Conservation (phyloP, 2,113 vertebrate species). For the Enhydra lutris region DNA sequence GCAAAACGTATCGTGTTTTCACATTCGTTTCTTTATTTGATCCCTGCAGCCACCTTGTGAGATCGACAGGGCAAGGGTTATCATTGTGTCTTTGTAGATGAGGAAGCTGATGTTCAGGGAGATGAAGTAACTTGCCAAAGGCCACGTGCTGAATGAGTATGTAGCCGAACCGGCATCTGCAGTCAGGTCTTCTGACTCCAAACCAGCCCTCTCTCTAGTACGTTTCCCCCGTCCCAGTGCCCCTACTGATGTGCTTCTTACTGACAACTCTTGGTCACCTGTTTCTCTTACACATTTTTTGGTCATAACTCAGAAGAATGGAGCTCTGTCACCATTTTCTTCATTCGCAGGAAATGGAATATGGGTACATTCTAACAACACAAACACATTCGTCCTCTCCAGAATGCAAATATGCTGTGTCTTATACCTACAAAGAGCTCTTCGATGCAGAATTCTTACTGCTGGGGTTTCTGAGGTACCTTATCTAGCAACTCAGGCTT, state of each 20-base stretch:
- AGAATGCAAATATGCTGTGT: not conserved
- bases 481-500: not conserved
- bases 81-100: not conserved
- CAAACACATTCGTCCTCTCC: not conserved
- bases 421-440: not conserved
- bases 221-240: not conserved
- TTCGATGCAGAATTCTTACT: not conserved
- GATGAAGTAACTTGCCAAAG: not conserved
- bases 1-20: not conserved
- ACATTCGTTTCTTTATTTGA: not conserved
- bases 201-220: not conserved
- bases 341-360: not conserved
- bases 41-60: not conserved
- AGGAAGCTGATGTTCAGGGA: not conserved
- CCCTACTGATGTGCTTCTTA: not conserved
- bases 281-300: not conserved
- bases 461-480: not conserved
- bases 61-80: not conserved
- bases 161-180: not conserved
- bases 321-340: not conserved
- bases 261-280: not conserved
- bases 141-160: not conserved
- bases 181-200: not conserved
- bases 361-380: not conserved
- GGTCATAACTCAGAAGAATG: not conserved